Evolutionary conservation across 1,140 invertebrate genomes (phyloP).

Genomic region (Cardiocondyla obscurior): DNA sequence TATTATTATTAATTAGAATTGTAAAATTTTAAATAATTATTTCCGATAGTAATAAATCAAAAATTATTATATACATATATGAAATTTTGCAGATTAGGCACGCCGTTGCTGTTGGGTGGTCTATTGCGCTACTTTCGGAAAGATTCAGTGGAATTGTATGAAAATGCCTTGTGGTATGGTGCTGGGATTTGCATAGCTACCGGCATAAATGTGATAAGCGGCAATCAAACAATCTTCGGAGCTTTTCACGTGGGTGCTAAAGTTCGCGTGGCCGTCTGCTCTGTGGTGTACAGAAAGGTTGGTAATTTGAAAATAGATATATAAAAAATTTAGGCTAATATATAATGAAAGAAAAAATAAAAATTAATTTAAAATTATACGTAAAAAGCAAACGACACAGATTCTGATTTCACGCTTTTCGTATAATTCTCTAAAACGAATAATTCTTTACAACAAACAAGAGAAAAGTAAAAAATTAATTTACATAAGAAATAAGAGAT

Average conservation of each 20-base stretch:
- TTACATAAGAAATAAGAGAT: background rate
- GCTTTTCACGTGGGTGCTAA: constrained; percentile 86
- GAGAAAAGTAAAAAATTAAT: background rate
- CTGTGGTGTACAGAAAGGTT: constrained; percentile 88
- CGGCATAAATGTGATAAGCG: constrained; percentile 82
- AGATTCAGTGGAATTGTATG: constrained; percentile 72
- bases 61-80: background rate
- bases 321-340: background rate
- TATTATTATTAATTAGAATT: background rate
- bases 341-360: background rate
- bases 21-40: background rate
- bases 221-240: constrained; percentile 86
- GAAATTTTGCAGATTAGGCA: constrained; percentile 75
- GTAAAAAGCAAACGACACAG: too few species aligned
- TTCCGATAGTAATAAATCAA: background rate
- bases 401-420: too few species aligned
- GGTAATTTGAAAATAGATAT: background rate
- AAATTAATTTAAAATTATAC: too few species aligned
- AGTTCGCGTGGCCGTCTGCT: constrained; percentile 86
- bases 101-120: constrained; percentile 84
- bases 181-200: constrained; percentile 85
- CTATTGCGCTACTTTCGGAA: constrained; percentile 84
- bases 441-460: background rate
- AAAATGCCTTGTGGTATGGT: constrained; percentile 85
- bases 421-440: background rate